phyloP scores from a whole-genome alignment of 1,140 invertebrate genomes.

The Drosophila lacteicornis region DNA sequence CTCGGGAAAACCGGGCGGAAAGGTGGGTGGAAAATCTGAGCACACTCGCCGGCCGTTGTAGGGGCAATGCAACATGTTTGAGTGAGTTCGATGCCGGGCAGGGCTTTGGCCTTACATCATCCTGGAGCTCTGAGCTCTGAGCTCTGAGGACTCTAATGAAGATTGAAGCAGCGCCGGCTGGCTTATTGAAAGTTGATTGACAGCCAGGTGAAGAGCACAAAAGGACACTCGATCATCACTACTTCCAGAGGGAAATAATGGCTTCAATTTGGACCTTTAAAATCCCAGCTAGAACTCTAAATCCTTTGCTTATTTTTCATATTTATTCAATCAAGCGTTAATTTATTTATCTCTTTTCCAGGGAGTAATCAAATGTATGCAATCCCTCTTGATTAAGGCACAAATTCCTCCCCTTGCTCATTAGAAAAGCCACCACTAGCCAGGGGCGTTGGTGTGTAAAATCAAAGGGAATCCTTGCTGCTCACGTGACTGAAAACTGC shows the following conservation, averaged over 20 bases:
- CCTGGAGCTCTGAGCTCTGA: neutral
- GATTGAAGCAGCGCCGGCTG: conserved; percentile 45
- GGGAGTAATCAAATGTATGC: neutral
- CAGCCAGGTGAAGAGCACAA: conserved; percentile 39
- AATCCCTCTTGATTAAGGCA: neutral
- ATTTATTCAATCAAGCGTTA: neutral
- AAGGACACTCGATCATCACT: conserved; percentile 23
- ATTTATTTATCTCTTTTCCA: neutral
- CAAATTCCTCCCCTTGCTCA: conserved; percentile 5
- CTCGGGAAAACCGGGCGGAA: conserved; percentile 30
- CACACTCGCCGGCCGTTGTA: conserved; percentile 49
- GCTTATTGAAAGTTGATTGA: conserved; percentile 74
- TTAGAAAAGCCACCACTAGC: conserved; percentile 36
- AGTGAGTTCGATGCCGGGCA: conserved; percentile 63
- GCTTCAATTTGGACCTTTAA: neutral
- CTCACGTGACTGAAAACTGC: conserved; percentile 70
- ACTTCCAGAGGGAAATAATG: neutral
- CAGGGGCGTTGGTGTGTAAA: conserved; percentile 55
- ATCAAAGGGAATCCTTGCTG: conserved; percentile 59
- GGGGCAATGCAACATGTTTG: conserved; percentile 78
- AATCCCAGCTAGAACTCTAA: no score
- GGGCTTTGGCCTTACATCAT: conserved; percentile 5
- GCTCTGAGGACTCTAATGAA: conserved; percentile 24
- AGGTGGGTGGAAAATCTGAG: conserved; percentile 8
- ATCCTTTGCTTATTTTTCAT: neutral